Conservation (phyloP, 64 coral and sea anemone species). For the Actinia tenebrosa region DNA sequence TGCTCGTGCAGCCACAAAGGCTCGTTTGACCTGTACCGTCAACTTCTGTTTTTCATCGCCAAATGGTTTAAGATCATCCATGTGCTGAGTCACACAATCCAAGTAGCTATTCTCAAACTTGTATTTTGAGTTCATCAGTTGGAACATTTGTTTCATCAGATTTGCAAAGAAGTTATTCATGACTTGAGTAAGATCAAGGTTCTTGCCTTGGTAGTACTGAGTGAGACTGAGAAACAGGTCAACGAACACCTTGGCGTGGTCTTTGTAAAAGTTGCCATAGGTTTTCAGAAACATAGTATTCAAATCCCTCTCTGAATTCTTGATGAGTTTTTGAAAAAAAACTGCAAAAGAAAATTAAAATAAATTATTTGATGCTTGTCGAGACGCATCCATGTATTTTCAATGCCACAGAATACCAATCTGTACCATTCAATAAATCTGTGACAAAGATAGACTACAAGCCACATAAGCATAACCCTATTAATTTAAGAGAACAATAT, state of each 20-base stretch:
- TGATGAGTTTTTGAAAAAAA: slow-evolving; percentile 4
- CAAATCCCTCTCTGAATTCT: slow-evolving; percentile 14
- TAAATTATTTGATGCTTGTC: too few species aligned
- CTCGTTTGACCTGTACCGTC: slow-evolving; percentile 34
- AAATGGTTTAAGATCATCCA: slow-evolving; percentile 56
- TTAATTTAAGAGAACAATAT: not conserved
- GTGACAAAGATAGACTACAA: not conserved
- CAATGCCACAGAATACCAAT: too few species aligned
- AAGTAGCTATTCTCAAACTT: slow-evolving; percentile 17
- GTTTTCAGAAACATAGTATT: slow-evolving; percentile 14
- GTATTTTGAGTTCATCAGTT: slow-evolving; percentile 28
- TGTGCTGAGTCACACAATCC: slow-evolving; percentile 40
- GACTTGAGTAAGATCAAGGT: slow-evolving; percentile 43
- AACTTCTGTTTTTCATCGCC: slow-evolving; percentile 39
- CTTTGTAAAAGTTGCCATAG: slow-evolving; percentile 5
- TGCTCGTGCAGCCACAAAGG: slow-evolving; percentile 52
- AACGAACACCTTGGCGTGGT: slow-evolving; percentile 19
- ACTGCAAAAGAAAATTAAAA: not conserved
- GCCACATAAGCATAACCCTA: not conserved
- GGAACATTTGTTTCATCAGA: slow-evolving; percentile 41
- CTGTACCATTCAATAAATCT: not conserved
- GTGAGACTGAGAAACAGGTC: slow-evolving; percentile 34
- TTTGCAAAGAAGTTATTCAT: slow-evolving; percentile 44
- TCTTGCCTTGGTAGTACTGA: slow-evolving; percentile 46
- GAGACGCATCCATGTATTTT: too few species aligned